Base-by-base conservation (phyloP, 92 coral and sea anemone genomes). In the Nematostella vectensis region DNA sequence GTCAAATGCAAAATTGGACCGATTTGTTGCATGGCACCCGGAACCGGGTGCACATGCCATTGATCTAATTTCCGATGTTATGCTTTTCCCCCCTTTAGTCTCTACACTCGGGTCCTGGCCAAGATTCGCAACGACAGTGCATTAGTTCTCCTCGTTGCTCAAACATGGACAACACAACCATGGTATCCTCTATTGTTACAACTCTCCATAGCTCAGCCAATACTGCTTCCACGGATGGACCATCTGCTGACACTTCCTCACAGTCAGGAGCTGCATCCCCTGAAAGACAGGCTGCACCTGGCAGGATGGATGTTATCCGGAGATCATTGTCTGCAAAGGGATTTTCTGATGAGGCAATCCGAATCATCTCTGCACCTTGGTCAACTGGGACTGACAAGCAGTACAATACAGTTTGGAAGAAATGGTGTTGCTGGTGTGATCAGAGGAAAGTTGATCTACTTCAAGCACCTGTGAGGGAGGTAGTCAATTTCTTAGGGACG, bases 381-480 rank as follows among this genome's bases (percentile, higher is more conserved):
- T 48, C 83, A 19, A 31, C 67, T 40, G 82, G 76, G 59, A 68
- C 70, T 59, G 83, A 76, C 48, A 59, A 68, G 48, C 74, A 77
- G 29, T 78, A 78, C 79, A 58, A 71, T 36, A 20, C 79, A 71
- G 84, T 54, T 49, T 78, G 75, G 85, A 71, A 78, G 11, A 78
- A 43, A 40, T 73, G 86, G 70, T 52, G 60, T 73, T 8, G 76
- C 80, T 79, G 76, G 80, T 71, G 80, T 45, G 6, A 33, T 3
- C 33, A 65, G 50, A 66, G 80, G 66, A 26, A 72, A 72, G 50
- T 47, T 70, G 62, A 76, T 70, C 18, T 31, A 54, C 61, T 77
- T 77, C 78, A 77, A 28, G 72, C 73, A 21, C 50, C 81, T 79
- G 61, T 67, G 4, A 16, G 56, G 17, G 39, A 59, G 29, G 79